Conservation (phyloP, 37 sponge, comb jelly and placozoan genomes). For the Agelas oroides region DNA sequence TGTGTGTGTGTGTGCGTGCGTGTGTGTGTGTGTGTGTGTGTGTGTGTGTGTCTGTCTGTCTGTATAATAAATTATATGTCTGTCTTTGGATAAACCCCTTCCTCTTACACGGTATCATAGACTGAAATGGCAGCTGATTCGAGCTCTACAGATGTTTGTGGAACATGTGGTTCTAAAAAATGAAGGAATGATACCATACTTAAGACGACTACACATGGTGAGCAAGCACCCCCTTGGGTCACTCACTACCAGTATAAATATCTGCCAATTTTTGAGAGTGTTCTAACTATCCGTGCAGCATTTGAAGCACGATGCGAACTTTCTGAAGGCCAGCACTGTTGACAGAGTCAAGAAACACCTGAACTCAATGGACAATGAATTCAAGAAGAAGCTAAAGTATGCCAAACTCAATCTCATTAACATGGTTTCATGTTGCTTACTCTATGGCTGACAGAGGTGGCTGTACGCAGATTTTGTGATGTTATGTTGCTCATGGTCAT, state of each 20-base stretch:
- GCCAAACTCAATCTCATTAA: neutral
- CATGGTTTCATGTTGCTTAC: too few relatives aligned
- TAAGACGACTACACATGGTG: constrained; percentile 46
- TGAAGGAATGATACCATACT: constrained; percentile 12
- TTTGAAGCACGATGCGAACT: constrained; percentile 20
- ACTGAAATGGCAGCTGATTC: constrained; percentile 52
- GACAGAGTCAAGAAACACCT: neutral
- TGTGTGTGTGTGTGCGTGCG: too few relatives aligned
- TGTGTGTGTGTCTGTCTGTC: too few relatives aligned
- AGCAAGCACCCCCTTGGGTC: too few relatives aligned
- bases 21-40: too few relatives aligned
- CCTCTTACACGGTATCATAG: too few relatives aligned
- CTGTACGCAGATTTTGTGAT: too few relatives aligned
- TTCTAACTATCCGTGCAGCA: neutral
- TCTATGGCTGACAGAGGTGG: too few relatives aligned
- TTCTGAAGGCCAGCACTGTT: constrained; percentile 17
- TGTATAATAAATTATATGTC: too few relatives aligned
- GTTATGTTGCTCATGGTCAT: too few relatives aligned
- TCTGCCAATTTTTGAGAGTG: neutral
- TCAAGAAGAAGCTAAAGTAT: neutral
- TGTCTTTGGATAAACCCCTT: too few relatives aligned
- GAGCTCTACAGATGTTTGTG: constrained; percentile 61
- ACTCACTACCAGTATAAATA: too few relatives aligned
- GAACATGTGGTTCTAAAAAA: constrained; percentile 62
- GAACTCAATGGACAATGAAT: constrained; percentile 13